Conservation (phyloP, 1,140 invertebrate genomes). For the Helicorthomorpha holstii region DNA sequence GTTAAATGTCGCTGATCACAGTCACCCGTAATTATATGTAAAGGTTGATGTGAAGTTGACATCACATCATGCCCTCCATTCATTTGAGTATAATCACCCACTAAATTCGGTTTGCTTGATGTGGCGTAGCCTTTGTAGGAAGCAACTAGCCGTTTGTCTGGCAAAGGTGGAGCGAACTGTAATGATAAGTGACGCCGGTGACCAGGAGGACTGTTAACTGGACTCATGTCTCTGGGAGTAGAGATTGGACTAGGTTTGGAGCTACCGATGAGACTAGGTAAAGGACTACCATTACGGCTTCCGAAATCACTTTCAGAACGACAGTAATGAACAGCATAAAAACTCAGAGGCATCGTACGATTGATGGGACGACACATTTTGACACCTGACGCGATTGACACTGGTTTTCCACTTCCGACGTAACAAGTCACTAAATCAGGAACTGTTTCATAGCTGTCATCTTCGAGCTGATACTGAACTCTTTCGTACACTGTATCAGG, state of each 20-base stretch:
- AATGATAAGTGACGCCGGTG: not conserved
- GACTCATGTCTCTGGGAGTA: not conserved
- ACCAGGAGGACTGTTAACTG: slow-evolving; percentile 5
- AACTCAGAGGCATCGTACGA: slow-evolving; percentile 45
- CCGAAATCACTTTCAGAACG: not conserved
- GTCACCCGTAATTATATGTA: not conserved
- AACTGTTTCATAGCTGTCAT: slow-evolving; percentile 80
- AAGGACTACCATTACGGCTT: not conserved
- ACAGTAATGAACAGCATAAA: slow-evolving; percentile 35
- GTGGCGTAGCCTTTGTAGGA: too few species aligned
- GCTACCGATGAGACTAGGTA: not conserved
- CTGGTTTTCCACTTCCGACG: slow-evolving; percentile 70
- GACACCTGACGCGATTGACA: slow-evolving; percentile 71
- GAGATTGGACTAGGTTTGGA: slow-evolving; percentile 3
- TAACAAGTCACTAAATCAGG: slow-evolving; percentile 87
- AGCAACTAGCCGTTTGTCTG: not conserved
- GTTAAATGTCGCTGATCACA: slow-evolving; percentile 13
- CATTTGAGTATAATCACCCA: too few species aligned
- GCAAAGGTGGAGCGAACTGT: not conserved
- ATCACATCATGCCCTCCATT: not conserved
- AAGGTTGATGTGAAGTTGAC: not conserved
- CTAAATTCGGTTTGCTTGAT: not conserved
- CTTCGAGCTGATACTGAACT: slow-evolving; percentile 84
- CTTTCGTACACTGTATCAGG: slow-evolving; percentile 78
- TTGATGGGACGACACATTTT: slow-evolving; percentile 61